phyloP scores from a whole-genome alignment of 2,888 invertebrate genomes.

The Zygaena filipendulae region DNA sequence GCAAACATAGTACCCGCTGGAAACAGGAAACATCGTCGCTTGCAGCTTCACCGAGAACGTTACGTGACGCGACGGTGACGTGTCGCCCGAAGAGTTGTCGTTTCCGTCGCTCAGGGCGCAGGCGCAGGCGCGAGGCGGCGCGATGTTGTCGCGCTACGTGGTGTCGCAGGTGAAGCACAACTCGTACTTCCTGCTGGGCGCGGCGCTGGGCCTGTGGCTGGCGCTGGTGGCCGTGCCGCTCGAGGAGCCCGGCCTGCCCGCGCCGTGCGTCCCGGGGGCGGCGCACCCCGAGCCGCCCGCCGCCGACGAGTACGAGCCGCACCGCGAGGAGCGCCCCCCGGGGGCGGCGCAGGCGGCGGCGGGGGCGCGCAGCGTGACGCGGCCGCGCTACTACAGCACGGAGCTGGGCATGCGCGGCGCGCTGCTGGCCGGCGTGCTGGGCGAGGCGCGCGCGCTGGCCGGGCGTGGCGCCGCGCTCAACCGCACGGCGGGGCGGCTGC shows the following conservation, averaged over 20 bases:
- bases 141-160: slow-evolving; percentile 53
- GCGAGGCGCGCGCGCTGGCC: slow-evolving; percentile 77
- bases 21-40: no score
- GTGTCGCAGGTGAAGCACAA: slow-evolving; percentile 65
- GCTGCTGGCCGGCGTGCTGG: slow-evolving; percentile 86
- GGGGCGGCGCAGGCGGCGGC: slow-evolving; percentile 26
- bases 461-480: slow-evolving; percentile 89
- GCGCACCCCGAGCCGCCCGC: slow-evolving; percentile 17
- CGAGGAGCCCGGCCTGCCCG: slow-evolving; percentile 36
- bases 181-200: slow-evolving; percentile 66
- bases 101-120: no score
- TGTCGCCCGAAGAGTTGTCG: no score
- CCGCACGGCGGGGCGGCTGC: slow-evolving; percentile 84
- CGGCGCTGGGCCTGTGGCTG: slow-evolving; percentile 65
- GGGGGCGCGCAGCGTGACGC: slow-evolving; percentile 66
- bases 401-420: slow-evolving; percentile 94
- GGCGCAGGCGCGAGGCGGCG: no score
- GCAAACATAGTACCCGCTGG: no score
- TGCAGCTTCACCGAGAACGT: no score
- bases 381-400: slow-evolving; percentile 94
- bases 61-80: no score
- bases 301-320: slow-evolving; percentile 50
- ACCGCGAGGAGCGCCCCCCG: slow-evolving; percentile 35
- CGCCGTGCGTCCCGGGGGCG: slow-evolving; percentile 18
- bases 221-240: slow-evolving; percentile 61